phyloP scores from a whole-genome alignment of 92 coral and sea anemone genomes.

The Ricordea florida region DNA sequence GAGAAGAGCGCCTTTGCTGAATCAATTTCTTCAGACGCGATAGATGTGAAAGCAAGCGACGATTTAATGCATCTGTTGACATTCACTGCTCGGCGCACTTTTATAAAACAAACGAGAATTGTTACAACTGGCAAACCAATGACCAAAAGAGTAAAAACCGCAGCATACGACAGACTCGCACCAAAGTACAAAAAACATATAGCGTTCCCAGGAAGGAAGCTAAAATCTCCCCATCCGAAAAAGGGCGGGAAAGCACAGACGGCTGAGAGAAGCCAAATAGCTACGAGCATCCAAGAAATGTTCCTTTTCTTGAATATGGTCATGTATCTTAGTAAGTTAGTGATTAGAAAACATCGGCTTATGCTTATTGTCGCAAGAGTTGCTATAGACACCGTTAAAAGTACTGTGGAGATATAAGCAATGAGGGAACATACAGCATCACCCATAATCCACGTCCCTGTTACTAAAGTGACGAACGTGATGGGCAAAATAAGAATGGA shows the following conservation, averaged over 20 bases:
- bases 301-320: conserved; percentile 58
- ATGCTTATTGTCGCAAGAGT: conserved; percentile 69
- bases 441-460: conserved; percentile 56
- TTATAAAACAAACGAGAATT: conserved; percentile 56
- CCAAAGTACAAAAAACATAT: conserved; percentile 65
- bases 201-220: conserved; percentile 68
- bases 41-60: background rate
- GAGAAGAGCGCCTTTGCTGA: conserved; percentile 57
- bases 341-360: conserved; percentile 68
- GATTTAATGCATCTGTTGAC: conserved; percentile 33
- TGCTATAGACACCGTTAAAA: conserved; percentile 46
- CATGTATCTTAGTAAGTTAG: conserved; percentile 49
- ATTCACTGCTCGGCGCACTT: conserved; percentile 15
- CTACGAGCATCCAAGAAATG: conserved; percentile 41
- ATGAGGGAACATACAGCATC: conserved; percentile 37
- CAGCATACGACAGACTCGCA: conserved; percentile 56
- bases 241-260: conserved; percentile 62
- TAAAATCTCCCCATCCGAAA: conserved; percentile 74
- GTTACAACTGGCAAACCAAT: conserved; percentile 61
- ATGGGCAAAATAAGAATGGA: conserved; percentile 39
- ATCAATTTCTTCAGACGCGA: conserved; percentile 47
- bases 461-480: conserved; percentile 38
- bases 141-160: conserved; percentile 64
- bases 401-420: conserved; percentile 53
- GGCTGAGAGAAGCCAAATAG: conserved; percentile 52